Base-by-base conservation (phyloP, 2,797 vertebrate genomes). In the Coregonus sp. region DNA sequence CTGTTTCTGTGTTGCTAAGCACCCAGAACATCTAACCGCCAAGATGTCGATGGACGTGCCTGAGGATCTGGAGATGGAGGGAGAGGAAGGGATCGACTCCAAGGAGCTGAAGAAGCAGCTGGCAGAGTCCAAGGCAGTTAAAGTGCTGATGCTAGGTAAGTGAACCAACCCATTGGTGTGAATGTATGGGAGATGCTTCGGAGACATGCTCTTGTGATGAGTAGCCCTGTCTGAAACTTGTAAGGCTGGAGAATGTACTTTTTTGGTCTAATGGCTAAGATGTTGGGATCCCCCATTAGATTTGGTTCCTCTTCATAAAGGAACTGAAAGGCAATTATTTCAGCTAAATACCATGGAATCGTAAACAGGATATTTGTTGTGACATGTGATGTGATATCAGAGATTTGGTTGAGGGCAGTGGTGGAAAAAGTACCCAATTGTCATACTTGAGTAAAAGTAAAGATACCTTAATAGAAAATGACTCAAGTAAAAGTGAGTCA, bases 41-140 rank as follows among this genome's bases (percentile, higher is more conserved):
- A 95, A 95, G 89, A 94, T 94, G 93, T 94, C 92, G 18, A 72
- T 63, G 59, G 59, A 63, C 7, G 20, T 84, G 84, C 82, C 90
- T 75, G 90, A 93, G 89, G 90, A 94, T 75, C 85, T 86, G 81
- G 89, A 93, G 85, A 86, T 80, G 86, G 86, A 76, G 84, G 93
- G 90, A 75, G 89, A 87, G 80, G 90, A 92, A 89, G 89, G 85
- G 75, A 99, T 99, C 97, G 66, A 33, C 33, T 5, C 97, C 70
- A 97, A 96, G 94, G 98, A 99, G 91, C 92, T 99, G 86, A 97
- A 98, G 89, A 98, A 97, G 83, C 97, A 97, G 91, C 94, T 99
- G 84, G 97, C 96, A 0, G 98, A 98, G 87, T 96, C 96, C 66
- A 98, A 97, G 94, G 98, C 97, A 0, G 96, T 99, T 88, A 99